Percentiles rank a stretch among this genome's conserved stretches.
Evolutionary conservation across 2,888 invertebrate genomes (phyloP).

Genomic region (Helobdella robusta): DNA sequence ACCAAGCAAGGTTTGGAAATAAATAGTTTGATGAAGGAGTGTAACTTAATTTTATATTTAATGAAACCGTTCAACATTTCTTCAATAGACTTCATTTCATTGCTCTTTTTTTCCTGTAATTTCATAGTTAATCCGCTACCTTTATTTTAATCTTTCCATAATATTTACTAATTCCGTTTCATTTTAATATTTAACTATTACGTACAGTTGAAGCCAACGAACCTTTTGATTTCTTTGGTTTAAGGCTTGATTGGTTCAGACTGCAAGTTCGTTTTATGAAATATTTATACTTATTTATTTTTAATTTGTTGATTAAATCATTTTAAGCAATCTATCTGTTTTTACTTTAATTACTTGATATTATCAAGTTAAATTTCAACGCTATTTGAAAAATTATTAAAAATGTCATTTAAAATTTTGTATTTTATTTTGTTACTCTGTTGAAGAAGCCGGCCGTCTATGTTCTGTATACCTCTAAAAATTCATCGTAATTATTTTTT

Average conservation of each 20-base stretch:
- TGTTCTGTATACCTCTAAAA: no score
- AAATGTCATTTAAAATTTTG: no score
- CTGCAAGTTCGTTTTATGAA: slow-evolving; percentile 58
- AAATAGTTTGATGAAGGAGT: no score
- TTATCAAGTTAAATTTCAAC: no score
- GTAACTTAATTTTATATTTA: background rate
- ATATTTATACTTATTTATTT: background rate
- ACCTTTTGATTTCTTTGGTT: slow-evolving; percentile 84
- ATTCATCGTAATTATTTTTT: no score
- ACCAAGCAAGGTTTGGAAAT: slow-evolving; percentile 72
- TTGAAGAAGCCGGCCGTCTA: no score
- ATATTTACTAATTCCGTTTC: background rate
- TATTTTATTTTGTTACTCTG: no score
- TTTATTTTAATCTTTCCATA: background rate
- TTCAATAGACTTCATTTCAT: background rate
- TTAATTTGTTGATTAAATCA: no score
- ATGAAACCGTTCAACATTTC: background rate
- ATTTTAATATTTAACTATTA: background rate
- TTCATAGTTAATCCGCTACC: background rate
- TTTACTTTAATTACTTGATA: no score
- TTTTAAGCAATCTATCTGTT: no score
- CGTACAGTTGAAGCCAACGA: slow-evolving; percentile 83
- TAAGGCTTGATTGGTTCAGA: slow-evolving; percentile 92
- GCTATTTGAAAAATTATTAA: no score
- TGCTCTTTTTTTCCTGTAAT: background rate